A percentile compares a stretch with the other conserved stretches of the same genome.
phyloP scores from a whole-genome alignment of 2,113 vertebrate species.

The Heptranchias perlo region DNA sequence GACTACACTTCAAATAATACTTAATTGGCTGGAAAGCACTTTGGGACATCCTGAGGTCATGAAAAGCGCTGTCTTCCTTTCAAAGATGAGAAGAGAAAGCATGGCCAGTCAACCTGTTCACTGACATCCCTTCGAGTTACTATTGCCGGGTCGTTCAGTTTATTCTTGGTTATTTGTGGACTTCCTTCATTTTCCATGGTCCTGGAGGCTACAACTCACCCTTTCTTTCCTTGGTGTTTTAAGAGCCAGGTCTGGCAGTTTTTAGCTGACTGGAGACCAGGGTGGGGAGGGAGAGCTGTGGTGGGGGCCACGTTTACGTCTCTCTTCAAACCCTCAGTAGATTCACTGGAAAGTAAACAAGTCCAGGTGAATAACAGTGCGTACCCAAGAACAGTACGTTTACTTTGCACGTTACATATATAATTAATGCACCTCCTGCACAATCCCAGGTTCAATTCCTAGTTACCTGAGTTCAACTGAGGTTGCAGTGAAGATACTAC shows the following conservation, averaged over 20 bases:
- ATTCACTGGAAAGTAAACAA: conserved; percentile 37
- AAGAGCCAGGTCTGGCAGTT: conserved; percentile 45
- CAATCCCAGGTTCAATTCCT: too few relatives aligned
- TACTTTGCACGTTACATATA: too few relatives aligned
- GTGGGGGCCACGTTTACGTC: conserved; percentile 36
- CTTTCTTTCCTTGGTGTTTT: conserved; percentile 42
- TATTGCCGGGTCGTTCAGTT: not conserved
- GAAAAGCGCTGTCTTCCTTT: not conserved
- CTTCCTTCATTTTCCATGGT: not conserved
- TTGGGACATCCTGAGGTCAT: not conserved
- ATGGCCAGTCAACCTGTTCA: not conserved
- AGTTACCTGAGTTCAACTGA: too few relatives aligned
- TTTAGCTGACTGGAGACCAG: conserved; percentile 32
- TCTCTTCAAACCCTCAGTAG: conserved; percentile 42
- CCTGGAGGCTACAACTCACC: conserved; percentile 44
- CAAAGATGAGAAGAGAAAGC: not conserved
- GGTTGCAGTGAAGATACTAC: too few relatives aligned
- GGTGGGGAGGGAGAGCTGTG: not conserved
- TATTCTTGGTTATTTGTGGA: not conserved
- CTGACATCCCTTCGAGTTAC: not conserved
- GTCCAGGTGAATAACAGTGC: not conserved
- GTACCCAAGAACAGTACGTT: not conserved
- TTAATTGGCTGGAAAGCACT: not conserved
- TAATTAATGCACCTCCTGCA: too few relatives aligned
- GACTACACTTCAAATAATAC: too few relatives aligned